Evolutionary conservation across 2,797 vertebrate species (phyloP).

Genomic region (Babyrousa celebensis): DNA sequence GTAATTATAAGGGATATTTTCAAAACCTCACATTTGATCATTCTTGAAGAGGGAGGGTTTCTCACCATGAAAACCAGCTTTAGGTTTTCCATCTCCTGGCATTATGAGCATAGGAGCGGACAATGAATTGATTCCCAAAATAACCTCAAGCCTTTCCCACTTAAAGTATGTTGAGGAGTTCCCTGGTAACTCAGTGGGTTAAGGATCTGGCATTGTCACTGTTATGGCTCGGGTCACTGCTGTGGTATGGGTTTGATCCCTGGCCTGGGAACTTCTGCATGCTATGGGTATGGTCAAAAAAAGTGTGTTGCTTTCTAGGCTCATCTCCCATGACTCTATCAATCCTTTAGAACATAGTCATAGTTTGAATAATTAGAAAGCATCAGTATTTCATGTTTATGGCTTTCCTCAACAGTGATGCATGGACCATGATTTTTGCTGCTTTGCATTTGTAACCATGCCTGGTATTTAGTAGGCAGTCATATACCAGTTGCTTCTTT

Average conservation of each 20-base stretch:
- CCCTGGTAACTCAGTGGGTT: too few relatives aligned
- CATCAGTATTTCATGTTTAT: background rate
- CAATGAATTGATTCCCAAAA: conserved; percentile 75
- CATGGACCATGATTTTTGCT: background rate
- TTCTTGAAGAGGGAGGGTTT: conserved; percentile 74
- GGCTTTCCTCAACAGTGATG: background rate
- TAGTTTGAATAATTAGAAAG: conserved; percentile 34
- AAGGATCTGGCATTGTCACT: too few relatives aligned
- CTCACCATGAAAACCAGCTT: conserved; percentile 74
- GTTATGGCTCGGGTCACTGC: too few relatives aligned
- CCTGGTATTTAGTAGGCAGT: background rate
- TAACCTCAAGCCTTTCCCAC: conserved; percentile 72
- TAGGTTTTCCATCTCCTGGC: conserved; percentile 67
- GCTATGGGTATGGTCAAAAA: too few relatives aligned
- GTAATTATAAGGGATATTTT: conserved; percentile 85
- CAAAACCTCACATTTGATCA: conserved; percentile 70
- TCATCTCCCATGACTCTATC: conserved; percentile 60
- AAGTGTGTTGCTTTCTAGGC: conserved; percentile 55
- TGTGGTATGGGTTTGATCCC: too few relatives aligned
- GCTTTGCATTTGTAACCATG: conserved; percentile 3
- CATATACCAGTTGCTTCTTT: conserved; percentile 28
- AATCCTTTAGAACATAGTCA: background rate
- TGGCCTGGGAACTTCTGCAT: too few relatives aligned
- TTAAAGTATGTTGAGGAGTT: conserved; percentile 29
- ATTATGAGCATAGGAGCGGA: conserved; percentile 64